A percentile compares a stretch with the other conserved stretches of the same genome.
phyloP scores from a whole-genome alignment of 2,113 vertebrate species.

The Ivindomyrus marchei region DNA sequence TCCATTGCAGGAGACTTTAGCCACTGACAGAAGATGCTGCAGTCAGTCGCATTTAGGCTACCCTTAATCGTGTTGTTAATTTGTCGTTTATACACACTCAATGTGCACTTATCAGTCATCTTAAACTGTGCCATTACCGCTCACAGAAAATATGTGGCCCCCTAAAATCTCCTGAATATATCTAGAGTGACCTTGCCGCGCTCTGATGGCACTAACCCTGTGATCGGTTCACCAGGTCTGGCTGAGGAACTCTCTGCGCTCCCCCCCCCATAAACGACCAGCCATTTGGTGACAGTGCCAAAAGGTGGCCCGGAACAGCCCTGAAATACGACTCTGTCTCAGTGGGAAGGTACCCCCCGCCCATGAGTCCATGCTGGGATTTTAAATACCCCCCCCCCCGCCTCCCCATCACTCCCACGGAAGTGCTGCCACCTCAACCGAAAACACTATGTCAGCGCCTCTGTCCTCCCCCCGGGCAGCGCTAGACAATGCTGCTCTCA shows the following conservation, averaged over 20 bases:
- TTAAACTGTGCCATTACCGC: not conserved
- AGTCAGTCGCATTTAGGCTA: not conserved
- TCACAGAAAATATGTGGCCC: not conserved
- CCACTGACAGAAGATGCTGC: not conserved
- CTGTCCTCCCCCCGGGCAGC: not conserved
- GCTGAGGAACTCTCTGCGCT: not conserved
- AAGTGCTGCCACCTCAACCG: no score
- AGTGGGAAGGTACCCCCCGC: no score
- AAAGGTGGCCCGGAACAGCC: constrained; percentile 26
- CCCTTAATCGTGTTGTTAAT: not conserved
- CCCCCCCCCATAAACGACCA: not conserved
- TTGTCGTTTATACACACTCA: not conserved
- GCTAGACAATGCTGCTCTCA: not conserved
- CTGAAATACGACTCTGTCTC: constrained; percentile 30
- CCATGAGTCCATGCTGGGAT: no score
- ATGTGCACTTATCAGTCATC: not conserved
- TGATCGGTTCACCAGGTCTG: not conserved
- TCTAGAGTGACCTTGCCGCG: not conserved
- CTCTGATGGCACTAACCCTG: not conserved
- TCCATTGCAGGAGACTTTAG: not conserved
- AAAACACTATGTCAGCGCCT: no score
- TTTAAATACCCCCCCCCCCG: no score
- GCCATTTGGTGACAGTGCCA: constrained; percentile 29
- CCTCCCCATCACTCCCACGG: no score
- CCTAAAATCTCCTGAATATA: not conserved